phyloP scores from a whole-genome alignment of 2,113 vertebrate genomes.

The Catagonus wagneri region DNA sequence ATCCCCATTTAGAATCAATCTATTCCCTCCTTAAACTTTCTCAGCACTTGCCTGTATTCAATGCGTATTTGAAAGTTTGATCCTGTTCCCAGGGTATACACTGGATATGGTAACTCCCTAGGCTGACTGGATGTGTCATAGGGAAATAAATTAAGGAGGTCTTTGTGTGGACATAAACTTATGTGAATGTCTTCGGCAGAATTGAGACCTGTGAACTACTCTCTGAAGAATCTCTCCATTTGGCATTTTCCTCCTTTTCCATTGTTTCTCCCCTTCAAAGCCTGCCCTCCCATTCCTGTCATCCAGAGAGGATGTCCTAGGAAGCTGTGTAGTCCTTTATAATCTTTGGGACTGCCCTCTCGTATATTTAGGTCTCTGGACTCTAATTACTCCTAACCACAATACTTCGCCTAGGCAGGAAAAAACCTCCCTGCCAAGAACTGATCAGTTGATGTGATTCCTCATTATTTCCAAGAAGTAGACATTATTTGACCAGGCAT shows the following conservation, averaged over 20 bases:
- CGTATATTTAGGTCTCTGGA: neutral
- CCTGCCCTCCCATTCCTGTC: neutral
- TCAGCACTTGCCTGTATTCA: neutral
- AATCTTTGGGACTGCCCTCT: neutral
- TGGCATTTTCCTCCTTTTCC: neutral
- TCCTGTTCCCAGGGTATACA: neutral
- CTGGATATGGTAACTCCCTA: neutral
- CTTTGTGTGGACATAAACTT: neutral
- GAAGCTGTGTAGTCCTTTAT: neutral
- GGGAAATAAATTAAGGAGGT: neutral
- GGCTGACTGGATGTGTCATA: neutral
- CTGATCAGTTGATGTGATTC: neutral
- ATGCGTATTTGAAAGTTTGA: neutral
- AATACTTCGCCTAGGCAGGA: neutral
- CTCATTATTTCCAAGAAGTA: slow-evolving; percentile 25
- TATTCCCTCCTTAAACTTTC: neutral
- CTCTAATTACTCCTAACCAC: neutral
- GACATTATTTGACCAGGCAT: neutral
- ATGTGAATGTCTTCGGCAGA: neutral
- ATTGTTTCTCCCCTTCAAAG: neutral
- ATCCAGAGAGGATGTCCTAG: neutral
- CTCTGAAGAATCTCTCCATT: neutral
- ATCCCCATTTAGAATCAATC: neutral
- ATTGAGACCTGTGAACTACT: neutral
- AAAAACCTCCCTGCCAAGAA: neutral